Base-by-base conservation (phyloP, 2,888 invertebrate species). In the Hartigia nigra region DNA sequence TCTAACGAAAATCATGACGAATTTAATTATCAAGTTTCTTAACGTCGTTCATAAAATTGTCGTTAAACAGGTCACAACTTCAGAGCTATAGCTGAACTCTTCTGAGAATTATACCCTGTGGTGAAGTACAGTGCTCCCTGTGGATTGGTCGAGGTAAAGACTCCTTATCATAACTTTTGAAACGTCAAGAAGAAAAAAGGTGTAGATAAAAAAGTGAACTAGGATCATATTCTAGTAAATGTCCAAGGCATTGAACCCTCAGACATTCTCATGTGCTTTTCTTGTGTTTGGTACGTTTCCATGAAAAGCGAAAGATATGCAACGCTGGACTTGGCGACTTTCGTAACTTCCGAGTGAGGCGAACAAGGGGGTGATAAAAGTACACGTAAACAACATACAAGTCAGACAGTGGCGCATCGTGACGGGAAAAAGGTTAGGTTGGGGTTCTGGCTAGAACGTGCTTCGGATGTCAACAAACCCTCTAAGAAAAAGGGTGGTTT, bases 391-490 rank as follows among this genome's bases (percentile, higher is more conserved):
- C 83, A 84, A 83, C 77, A 78, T 36, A 35, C n/a, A 14, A 36
- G 36, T 35, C 74, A 55, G 55, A 31, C 37, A 70, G 39, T 69
- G 70, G 36, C 70, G 77, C 77, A 70, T 77, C 77, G 23, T 74
- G 34, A 70, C 36, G 37, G 77, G 74, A n/a, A 14, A 32, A 74
- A 74, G 77, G 77, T 55, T 31, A 76, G 78, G 80, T 75, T 78
- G 77, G 78, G 74, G 83, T 82, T 79, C 82, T 81, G 76, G 81
- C 75, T 37, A 74, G 81, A 82, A 90, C 90, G 90, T 90, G 90
- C 85, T 83, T 81, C 88, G 82, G 84, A 88, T 90, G 87, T 87
- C 89, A 89, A 90, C 84, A 82, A 86, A 75, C 77, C 76, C 31
- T 37, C 32, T 75, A 77, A 83, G 80, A 81, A 75, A 80, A 77